A percentile compares a stretch with the other conserved stretches of the same genome.
Evolutionary conservation across 2,113 vertebrate species (phyloP).

Genomic region (Clarias magur): DNA sequence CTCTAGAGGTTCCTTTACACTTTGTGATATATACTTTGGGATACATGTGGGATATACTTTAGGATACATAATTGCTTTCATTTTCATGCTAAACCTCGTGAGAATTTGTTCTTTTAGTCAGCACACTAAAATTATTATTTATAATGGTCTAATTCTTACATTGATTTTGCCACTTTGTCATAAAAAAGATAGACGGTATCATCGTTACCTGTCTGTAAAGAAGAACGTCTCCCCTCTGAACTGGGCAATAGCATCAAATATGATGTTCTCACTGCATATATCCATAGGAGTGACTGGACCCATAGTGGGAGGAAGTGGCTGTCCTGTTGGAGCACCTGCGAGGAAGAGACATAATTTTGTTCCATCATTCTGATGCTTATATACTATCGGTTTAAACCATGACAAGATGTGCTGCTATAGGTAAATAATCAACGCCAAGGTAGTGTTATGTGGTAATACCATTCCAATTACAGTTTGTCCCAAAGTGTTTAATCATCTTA

Average conservation of each 20-base stretch:
- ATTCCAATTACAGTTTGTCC: background rate
- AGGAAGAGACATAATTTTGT: background rate
- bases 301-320: conserved; percentile 82
- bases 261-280: conserved; percentile 83
- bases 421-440: background rate
- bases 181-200: background rate
- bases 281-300: conserved; percentile 91
- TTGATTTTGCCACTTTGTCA: background rate
- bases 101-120: background rate
- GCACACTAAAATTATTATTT: background rate
- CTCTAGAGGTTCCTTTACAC: background rate
- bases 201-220: conserved; percentile 92
- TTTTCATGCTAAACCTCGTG: background rate
- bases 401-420: background rate
- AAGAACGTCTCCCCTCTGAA: conserved; percentile 95
- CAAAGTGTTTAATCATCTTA: background rate
- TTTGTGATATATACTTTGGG: too few relatives aligned
- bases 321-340: conserved; percentile 78
- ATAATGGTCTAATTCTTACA: background rate
- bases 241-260: conserved; percentile 90
- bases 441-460: background rate
- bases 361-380: background rate
- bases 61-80: background rate
- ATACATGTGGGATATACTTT: too few relatives aligned
- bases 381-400: background rate